Conservation (phyloP, 2,888 invertebrate genomes). For the Eumacrocentrus americanus region DNA sequence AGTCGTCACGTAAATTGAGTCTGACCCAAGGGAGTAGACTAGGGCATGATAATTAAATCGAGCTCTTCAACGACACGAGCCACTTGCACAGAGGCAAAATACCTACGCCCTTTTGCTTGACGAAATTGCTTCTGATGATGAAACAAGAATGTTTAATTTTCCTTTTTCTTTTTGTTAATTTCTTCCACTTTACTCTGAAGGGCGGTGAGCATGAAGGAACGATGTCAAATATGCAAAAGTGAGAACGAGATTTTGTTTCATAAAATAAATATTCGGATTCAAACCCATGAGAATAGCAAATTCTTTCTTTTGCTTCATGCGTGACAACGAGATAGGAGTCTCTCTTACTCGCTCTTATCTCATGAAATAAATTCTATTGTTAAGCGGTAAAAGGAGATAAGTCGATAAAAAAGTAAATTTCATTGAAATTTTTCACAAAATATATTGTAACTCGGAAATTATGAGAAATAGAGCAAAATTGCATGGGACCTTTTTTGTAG, state of each 20-base stretch:
- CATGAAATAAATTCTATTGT: too few relatives aligned
- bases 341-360: too few relatives aligned
- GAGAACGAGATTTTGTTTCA: background rate
- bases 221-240: background rate
- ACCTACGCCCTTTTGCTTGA: background rate
- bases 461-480: too few relatives aligned
- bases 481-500: too few relatives aligned
- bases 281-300: too few relatives aligned
- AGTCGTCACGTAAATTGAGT: slow-evolving; percentile 1
- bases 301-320: background rate
- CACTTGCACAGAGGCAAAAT: slow-evolving; percentile 3
- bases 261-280: slow-evolving; percentile 13
- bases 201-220: slow-evolving; percentile 7
- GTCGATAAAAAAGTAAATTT: background rate
- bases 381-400: too few relatives aligned
- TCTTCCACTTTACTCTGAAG: slow-evolving; percentile 24
- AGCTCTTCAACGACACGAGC: slow-evolving; percentile 32
- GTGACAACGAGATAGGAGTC: too few relatives aligned
- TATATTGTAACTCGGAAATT: background rate
- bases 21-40: slow-evolving; percentile 20
- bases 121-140: background rate
- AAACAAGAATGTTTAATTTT: slow-evolving; percentile 20
- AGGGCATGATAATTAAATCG: slow-evolving; percentile 37
- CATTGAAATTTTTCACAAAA: background rate
- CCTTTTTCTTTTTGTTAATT: background rate